Evolutionary conservation across 2,888 invertebrate species (phyloP).

Genomic region (Clivina fossor): DNA sequence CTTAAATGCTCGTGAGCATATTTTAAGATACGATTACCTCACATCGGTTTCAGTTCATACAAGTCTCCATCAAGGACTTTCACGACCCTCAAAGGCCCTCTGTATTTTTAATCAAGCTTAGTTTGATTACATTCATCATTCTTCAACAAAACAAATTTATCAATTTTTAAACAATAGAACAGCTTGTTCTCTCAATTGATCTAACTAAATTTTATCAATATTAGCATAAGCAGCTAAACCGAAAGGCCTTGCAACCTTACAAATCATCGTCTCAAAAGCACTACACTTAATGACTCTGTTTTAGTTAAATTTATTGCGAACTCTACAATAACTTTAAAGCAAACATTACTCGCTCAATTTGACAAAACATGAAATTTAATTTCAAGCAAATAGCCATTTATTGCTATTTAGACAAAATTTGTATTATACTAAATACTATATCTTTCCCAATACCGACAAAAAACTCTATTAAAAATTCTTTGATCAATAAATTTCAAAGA

Average conservation of each 20-base stretch:
- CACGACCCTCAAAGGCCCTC: constrained; percentile 3
- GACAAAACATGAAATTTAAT: too few species aligned
- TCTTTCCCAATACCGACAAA: too few species aligned
- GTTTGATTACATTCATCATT: constrained; percentile 12
- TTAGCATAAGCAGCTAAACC: constrained; percentile 1
- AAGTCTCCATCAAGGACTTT: constrained; percentile 7
- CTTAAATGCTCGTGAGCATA: constrained; percentile 17
- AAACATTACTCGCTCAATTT: too few species aligned
- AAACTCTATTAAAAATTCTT: too few species aligned
- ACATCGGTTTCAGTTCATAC: constrained; percentile 11
- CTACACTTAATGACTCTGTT: constrained; percentile 9
- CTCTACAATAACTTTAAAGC: too few species aligned
- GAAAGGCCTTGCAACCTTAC: constrained; percentile 1
- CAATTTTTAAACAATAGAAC: too few species aligned
- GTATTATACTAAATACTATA: too few species aligned
- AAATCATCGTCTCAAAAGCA: constrained; percentile 6
- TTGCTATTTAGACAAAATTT: too few species aligned
- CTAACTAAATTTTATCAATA: constrained; percentile 8
- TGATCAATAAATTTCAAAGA: too few species aligned
- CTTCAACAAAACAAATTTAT: constrained; percentile 1
- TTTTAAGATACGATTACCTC: constrained; percentile 3
- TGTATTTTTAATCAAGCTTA: constrained; percentile 14
- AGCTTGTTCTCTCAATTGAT: constrained; percentile 13
- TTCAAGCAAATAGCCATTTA: too few species aligned
- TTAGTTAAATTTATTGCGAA: not conserved